Evolutionary conservation across 2,113 vertebrate genomes (phyloP).

Genomic region (cat (Felis catus)): F.catus_Fca126_mat1.0 CM031428.1:4465001-4465500

Average conservation of each 20-base stretch:
- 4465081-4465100: no score
- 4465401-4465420: neutral
- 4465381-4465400: neutral
- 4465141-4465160: accelerated
- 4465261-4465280: neutral
- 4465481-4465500: neutral
- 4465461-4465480: neutral
- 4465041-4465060: no score
- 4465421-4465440: neutral
- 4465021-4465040: no score
- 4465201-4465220: no score
- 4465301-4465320: neutral
- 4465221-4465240: neutral
- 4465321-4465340: neutral
- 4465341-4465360: neutral
- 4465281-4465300: neutral
- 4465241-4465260: neutral
- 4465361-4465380: neutral
- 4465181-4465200: no score
- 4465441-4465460: neutral
- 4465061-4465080: no score
- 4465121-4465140: no score
- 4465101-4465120: no score
- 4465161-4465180: no score
- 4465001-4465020: neutral